Percentiles rank a stretch among this genome's conserved stretches.
Conservation (phyloP, 2,797 vertebrate species). For the Cheirogaleus major region DNA sequence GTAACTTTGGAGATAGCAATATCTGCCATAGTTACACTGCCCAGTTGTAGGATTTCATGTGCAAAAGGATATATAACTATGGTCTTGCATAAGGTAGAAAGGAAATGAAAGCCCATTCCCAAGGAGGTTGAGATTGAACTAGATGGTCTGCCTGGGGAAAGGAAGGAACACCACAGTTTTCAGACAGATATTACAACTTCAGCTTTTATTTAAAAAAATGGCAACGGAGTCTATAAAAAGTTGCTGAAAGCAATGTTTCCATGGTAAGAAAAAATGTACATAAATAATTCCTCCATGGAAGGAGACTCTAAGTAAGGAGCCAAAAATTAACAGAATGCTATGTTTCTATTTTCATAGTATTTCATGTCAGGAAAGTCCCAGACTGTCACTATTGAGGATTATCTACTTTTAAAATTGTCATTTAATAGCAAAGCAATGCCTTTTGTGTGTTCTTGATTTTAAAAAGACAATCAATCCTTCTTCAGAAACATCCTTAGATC, state of each 20-base stretch:
- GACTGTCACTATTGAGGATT: slow-evolving; percentile 22
- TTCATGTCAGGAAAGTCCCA: slow-evolving; percentile 48
- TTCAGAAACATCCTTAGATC: slow-evolving; percentile 5
- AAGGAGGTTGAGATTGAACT: background rate
- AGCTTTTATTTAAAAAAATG: slow-evolving; percentile 7
- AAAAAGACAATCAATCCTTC: background rate
- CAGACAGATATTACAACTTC: background rate
- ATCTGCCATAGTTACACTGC: rapidly evolving
- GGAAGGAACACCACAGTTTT: background rate
- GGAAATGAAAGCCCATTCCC: background rate
- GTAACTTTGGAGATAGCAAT: background rate
- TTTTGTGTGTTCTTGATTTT: slow-evolving; percentile 42
- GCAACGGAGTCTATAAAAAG: background rate
- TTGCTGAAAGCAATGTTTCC: slow-evolving; percentile 34
- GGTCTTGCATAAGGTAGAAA: background rate
- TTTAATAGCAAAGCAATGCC: slow-evolving; percentile 47
- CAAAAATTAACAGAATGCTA: slow-evolving; percentile 19
- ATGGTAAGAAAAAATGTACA: background rate
- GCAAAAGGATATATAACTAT: background rate
- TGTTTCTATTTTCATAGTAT: slow-evolving; percentile 57
- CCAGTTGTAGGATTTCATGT: background rate
- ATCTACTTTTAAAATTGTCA: slow-evolving; percentile 53
- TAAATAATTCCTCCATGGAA: slow-evolving; percentile 4
- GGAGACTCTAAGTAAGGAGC: slow-evolving; percentile 1
- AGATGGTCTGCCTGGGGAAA: background rate